Conservation (phyloP, 2,113 vertebrate genomes). For the Eulemur macaco region DNA sequence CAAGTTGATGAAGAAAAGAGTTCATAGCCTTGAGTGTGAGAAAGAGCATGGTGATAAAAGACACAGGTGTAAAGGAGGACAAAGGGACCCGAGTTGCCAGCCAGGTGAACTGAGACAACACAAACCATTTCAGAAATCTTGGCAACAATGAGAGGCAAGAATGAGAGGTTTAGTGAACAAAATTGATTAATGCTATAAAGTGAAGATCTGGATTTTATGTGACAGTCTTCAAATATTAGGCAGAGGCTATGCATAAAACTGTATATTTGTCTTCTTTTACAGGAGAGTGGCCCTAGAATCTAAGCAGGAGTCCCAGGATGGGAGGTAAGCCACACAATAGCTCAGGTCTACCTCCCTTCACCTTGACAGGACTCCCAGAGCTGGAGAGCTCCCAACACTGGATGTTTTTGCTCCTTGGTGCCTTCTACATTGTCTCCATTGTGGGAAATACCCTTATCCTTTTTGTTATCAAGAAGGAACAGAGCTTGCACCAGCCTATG, state of each 20-base stretch:
- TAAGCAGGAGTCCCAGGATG: background rate
- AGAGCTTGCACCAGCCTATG: conserved; percentile 77
- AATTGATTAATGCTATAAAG: background rate
- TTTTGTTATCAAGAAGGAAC: conserved; percentile 59
- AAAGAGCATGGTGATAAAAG: background rate
- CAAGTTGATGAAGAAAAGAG: background rate
- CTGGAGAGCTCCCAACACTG: conserved; percentile 56
- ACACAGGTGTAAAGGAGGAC: background rate
- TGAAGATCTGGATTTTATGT: background rate
- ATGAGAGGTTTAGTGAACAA: background rate
- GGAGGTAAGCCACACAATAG: background rate
- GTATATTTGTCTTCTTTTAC: background rate
- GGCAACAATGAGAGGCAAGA: background rate
- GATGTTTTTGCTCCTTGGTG: conserved; percentile 64
- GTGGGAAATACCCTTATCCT: conserved; percentile 63
- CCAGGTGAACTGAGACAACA: background rate
- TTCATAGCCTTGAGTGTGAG: background rate
- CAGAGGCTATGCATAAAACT: background rate
- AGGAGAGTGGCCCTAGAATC: background rate
- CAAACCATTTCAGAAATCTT: background rate
- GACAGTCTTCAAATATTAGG: background rate
- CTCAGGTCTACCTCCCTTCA: conserved; percentile 54
- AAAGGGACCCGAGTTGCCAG: too few species aligned
- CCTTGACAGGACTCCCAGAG: conserved; percentile 62
- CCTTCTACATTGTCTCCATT: conserved; percentile 55